Evolutionary conservation across 2,888 invertebrate genomes (phyloP).

Genomic region (Galeruca laticollis): DNA sequence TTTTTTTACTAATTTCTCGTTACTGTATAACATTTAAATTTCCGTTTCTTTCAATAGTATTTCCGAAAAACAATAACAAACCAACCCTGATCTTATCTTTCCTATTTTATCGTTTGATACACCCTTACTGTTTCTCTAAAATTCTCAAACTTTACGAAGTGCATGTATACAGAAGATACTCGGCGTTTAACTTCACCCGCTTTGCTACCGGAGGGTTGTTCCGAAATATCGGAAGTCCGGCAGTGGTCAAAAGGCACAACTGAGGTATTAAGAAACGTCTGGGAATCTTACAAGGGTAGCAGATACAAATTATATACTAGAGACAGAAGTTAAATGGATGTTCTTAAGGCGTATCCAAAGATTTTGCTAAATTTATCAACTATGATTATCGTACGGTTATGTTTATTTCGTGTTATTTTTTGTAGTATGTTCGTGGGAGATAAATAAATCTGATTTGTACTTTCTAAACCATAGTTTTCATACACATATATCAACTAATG

Average conservation of each 20-base stretch:
- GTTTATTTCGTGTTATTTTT: not conserved
- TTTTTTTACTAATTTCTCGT: too few species aligned
- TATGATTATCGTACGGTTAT: not conserved
- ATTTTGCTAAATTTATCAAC: not conserved
- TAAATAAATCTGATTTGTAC: too few species aligned
- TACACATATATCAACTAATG: too few species aligned
- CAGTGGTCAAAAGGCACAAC: slow-evolving; percentile 18
- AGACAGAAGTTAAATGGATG: slow-evolving; percentile 10
- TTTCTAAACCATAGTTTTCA: too few species aligned
- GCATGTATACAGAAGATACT: not conserved
- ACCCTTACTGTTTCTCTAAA: slow-evolving; percentile 12
- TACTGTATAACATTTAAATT: too few species aligned
- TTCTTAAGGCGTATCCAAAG: not conserved
- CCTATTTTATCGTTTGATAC: slow-evolving; percentile 1
- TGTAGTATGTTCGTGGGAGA: too few species aligned
- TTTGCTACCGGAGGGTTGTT: slow-evolving; percentile 15
- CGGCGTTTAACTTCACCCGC: slow-evolving; percentile 5
- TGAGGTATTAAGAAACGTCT: slow-evolving; percentile 23
- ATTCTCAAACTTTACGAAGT: slow-evolving; percentile 19
- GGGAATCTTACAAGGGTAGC: slow-evolving; percentile 19
- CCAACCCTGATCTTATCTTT: slow-evolving; percentile 8
- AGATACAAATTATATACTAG: slow-evolving; percentile 26
- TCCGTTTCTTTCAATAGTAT: too few species aligned
- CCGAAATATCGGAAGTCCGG: slow-evolving; percentile 20
- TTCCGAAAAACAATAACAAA: not conserved